Evolutionary conservation across 1,140 invertebrate genomes (phyloP).

Genomic region (Ostrea denselamellosa): DNA sequence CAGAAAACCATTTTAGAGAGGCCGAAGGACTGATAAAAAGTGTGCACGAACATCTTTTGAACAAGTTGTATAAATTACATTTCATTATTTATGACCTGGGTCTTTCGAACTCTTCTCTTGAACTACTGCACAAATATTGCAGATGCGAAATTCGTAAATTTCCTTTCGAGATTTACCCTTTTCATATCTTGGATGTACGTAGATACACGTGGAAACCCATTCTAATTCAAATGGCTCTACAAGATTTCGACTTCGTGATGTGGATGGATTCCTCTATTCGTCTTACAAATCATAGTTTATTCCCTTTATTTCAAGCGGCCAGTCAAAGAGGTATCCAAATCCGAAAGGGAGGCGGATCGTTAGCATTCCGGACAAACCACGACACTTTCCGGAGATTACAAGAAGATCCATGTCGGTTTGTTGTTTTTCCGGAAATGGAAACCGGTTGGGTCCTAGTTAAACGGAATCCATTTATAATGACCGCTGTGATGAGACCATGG

Average conservation of each 20-base stretch:
- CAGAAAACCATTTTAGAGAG: constrained; percentile 15
- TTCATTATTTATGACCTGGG: constrained; percentile 47
- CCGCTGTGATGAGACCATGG: constrained; percentile 43
- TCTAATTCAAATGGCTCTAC: constrained; percentile 34
- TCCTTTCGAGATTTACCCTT: neutral
- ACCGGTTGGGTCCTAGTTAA: constrained; percentile 39
- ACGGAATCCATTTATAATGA: neutral
- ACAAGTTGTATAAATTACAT: neutral
- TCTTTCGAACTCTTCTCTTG: neutral
- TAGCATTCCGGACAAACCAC: constrained; percentile 9
- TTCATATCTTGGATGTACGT: neutral
- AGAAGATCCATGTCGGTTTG: constrained; percentile 34
- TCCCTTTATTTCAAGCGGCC: neutral
- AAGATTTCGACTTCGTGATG: constrained; percentile 43
- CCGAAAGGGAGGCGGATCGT: constrained; percentile 6
- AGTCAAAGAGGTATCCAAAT: constrained; percentile 20
- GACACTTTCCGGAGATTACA: constrained; percentile 37
- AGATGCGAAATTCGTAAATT: constrained; percentile 42
- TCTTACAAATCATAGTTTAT: neutral
- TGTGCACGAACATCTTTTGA: neutral
- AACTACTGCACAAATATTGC: constrained; percentile 17
- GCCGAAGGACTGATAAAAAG: neutral
- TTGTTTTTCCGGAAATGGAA: constrained; percentile 30
- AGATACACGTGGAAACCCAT: constrained; percentile 45
- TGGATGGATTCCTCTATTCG: constrained; percentile 46